These are phyloP conservation scores for Etheostoma cragini DNA, from an alignment of 2,113 vertebrate species.

Conservation along the genomic window DNA sequence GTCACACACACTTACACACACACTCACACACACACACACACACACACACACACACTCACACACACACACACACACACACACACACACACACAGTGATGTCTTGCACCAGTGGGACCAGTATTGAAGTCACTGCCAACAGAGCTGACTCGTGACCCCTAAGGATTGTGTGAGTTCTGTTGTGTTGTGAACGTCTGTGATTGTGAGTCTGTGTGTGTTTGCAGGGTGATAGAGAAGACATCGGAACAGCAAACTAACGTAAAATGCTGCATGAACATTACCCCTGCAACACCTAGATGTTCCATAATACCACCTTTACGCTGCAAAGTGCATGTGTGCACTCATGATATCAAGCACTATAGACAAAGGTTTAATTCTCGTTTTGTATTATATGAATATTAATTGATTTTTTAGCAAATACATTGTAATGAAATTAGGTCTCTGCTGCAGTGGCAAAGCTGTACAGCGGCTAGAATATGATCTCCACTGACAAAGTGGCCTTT, in stretches of 20 bases:
- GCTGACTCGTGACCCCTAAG: constrained; percentile 9
- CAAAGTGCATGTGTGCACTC: neutral
- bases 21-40: constrained; percentile 6
- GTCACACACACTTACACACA: neutral
- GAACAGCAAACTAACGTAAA: neutral
- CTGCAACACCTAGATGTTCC: neutral
- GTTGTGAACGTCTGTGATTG: constrained; percentile 9
- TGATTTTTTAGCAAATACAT: constrained; percentile 17
- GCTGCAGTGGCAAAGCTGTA: constrained; percentile 51
- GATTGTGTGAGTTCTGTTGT: constrained; percentile 28
- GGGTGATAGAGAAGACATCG: constrained; percentile 1
- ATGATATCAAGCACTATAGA: neutral
- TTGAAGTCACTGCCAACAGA: constrained; percentile 21
- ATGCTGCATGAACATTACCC: neutral
- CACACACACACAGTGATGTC: constrained; percentile 32
- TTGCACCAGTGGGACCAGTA: constrained; percentile 27
- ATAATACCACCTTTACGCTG: neutral
- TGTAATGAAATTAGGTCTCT: constrained; percentile 22
- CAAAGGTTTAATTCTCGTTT: neutral
- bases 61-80: constrained; percentile 3
- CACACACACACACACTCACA: neutral
- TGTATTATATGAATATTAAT: constrained; percentile 8
- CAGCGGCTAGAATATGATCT: constrained; percentile 40
- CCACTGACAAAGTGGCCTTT: constrained; percentile 64
- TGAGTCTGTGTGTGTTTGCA: constrained; percentile 1